Evolutionary conservation across 2,888 invertebrate genomes (phyloP).

Genomic region (Tridacna gigas): DNA sequence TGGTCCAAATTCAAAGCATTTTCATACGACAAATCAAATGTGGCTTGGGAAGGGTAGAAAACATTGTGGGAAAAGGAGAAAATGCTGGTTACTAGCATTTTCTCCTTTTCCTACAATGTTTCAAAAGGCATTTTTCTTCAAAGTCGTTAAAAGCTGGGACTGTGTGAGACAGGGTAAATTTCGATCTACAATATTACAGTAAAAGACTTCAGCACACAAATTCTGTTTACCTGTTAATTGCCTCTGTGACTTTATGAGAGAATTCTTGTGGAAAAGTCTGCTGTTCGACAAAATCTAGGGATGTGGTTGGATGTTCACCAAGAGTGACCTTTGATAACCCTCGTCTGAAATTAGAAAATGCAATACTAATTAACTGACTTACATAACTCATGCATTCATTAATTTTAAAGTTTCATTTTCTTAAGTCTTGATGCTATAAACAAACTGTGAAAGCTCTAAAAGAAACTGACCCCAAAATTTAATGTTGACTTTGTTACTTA

Average conservation of each 20-base stretch:
- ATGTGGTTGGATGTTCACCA: constrained; percentile 58
- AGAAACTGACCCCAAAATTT: too few species aligned
- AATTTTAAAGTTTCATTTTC: too few species aligned
- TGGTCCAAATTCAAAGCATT: too few species aligned
- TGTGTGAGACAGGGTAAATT: not conserved
- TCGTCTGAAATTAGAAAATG: constrained; percentile 53
- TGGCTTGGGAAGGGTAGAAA: not conserved
- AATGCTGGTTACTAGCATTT: not conserved
- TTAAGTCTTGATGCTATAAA: too few species aligned
- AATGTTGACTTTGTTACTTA: too few species aligned
- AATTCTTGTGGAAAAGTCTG: constrained; percentile 57
- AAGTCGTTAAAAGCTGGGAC: not conserved
- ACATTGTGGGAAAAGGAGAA: not conserved
- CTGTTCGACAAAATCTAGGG: constrained; percentile 57
- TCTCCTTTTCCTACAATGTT: not conserved
- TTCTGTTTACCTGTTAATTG: constrained; percentile 53
- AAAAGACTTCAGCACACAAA: too few species aligned
- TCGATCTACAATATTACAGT: too few species aligned
- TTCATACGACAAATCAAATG: too few species aligned
- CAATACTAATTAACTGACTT: too few species aligned
- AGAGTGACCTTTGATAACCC: constrained; percentile 53
- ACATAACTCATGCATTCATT: too few species aligned
- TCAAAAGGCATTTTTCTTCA: not conserved
- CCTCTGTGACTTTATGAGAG: constrained; percentile 52
- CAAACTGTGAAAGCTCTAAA: too few species aligned